Base-by-base conservation (phyloP, 2,888 invertebrate genomes). In the Tromatobia lineatoria region DNA sequence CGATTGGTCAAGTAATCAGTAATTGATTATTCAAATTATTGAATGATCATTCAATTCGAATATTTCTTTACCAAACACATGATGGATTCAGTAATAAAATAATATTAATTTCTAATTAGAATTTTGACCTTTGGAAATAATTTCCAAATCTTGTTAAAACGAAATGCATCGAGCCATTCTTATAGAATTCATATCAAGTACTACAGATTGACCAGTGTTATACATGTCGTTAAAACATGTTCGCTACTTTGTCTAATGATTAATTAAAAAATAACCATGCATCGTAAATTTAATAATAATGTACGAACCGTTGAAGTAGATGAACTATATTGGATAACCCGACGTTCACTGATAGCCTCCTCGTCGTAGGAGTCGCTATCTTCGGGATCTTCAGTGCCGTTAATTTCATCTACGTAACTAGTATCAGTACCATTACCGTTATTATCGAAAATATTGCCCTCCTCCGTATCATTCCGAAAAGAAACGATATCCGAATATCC, bases 401-500 rank as follows among this genome's bases (percentile, higher is more conserved):
- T 75, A 11, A 79, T 84, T n/a, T 83, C 77, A 15, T 82, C 75
- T 13, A 50, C 54, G n/a, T 47, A 15, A 54, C 71, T 85, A 2
- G 34, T 57, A 6, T 59, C 69, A 7, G 52, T 13, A 6, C 13
- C n/a, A 15, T 81, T 69, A 29, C 52, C 70, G 38, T 69, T 54
- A 25, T 25, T 54, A 42, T 76, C 29, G 38, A 1, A 29, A 47
- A 50, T 15, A 13, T 61, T 47, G 34, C 61, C 57, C 1, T 74
- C 78, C 10, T 87, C 82, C n/a, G 88, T 85, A 61, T 90, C 89
- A 70, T 82, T 87, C 85, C 89, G 89, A 80, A 92, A 92, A 42
- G 90, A 91, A 42, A 92, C 88, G 70, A 89, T 66, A 45, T 92
- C 89, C 38, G 90, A 92, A 85, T 64, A 81, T 11, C 71, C 86